These are phyloP conservation scores for Parthenolecanium corni DNA, from an alignment of 2,888 invertebrate genomes.

Conservation along the genomic window DNA sequence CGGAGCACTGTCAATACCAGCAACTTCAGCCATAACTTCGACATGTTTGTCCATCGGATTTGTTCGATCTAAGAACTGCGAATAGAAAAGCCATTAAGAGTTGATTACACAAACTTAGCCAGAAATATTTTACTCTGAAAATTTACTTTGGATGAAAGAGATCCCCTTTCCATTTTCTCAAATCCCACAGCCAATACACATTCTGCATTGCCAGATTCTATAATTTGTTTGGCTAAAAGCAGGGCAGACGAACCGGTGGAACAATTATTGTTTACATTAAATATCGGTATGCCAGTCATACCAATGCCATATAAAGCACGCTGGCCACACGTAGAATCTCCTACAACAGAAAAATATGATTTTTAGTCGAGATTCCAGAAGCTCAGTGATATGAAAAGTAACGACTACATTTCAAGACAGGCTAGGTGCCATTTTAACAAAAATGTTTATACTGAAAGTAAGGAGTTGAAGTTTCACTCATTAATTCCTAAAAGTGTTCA, in stretches of 20 bases:
- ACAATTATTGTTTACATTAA: conserved; percentile 98
- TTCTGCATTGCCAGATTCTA: conserved; percentile 78
- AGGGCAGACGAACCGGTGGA: conserved; percentile 92
- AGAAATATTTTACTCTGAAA: too few species aligned
- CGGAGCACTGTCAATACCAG: conserved; percentile 73
- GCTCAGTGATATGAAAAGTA: too few species aligned
- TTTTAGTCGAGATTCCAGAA: too few species aligned
- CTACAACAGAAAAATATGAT: too few species aligned
- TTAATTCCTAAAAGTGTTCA: too few species aligned
- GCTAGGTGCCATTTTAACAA: too few species aligned
- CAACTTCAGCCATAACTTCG: conserved; percentile 67
- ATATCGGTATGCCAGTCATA: conserved; percentile 91
- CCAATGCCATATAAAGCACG: conserved; percentile 87
- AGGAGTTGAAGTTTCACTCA: too few species aligned
- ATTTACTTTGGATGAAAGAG: conserved; percentile 57
- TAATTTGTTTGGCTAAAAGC: conserved; percentile 76
- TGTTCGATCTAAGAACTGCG: conserved; percentile 51
- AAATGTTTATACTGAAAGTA: too few species aligned
- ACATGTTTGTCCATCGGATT: conserved; percentile 85
- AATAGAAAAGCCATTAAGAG: too few species aligned
- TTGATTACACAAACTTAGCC: too few species aligned
- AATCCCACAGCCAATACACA: conserved; percentile 90
- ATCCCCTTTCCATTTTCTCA: conserved; percentile 95
- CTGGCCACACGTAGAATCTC: conserved; percentile 93
- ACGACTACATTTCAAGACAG: too few species aligned